Percentiles rank a stretch among this genome's conserved stretches.
Evolutionary conservation across 2,888 invertebrate genomes (phyloP).

Genomic region (Panorpa germanica): DNA sequence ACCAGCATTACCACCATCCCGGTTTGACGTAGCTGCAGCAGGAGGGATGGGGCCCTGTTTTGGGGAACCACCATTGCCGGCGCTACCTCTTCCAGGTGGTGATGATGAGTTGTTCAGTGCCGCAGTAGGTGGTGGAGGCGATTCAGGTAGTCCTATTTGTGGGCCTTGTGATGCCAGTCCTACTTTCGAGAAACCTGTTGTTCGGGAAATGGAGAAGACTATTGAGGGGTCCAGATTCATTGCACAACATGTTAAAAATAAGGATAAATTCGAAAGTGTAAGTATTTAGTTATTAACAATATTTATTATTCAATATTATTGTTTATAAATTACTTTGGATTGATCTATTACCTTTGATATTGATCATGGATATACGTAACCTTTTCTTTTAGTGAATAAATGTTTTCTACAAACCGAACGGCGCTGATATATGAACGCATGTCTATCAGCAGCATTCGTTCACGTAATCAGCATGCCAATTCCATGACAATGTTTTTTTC

Average conservation of each 20-base stretch:
- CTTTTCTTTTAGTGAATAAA: no score
- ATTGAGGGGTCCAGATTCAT: slow-evolving; percentile 85
- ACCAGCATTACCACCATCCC: slow-evolving; percentile 27
- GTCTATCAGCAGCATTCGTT: no score
- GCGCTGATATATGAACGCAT: no score
- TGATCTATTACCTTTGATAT: no score
- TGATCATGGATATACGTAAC: no score
- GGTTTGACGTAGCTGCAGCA: slow-evolving; percentile 46
- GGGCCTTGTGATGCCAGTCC: slow-evolving; percentile 47
- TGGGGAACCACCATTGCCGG: slow-evolving; percentile 46
- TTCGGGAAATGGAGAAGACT: slow-evolving; percentile 79
- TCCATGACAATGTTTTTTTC: no score
- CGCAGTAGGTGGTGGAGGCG: slow-evolving; percentile 33
- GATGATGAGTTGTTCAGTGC: slow-evolving; percentile 73
- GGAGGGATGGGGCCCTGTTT: slow-evolving; percentile 40
- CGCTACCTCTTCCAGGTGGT: slow-evolving; percentile 51
- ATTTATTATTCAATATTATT: no score
- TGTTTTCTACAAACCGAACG: no score
- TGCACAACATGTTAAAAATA: slow-evolving; percentile 88
- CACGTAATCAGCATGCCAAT: no score
- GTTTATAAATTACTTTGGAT: no score
- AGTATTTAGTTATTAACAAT: no score
- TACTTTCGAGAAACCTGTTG: slow-evolving; percentile 62
- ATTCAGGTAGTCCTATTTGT: slow-evolving; percentile 31
- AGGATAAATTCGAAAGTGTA: slow-evolving; percentile 86